Evolutionary conservation across 2,888 invertebrate genomes (phyloP), one percentile per base, ranked within the genome.

Genomic region (Athalia rosae): DNA sequence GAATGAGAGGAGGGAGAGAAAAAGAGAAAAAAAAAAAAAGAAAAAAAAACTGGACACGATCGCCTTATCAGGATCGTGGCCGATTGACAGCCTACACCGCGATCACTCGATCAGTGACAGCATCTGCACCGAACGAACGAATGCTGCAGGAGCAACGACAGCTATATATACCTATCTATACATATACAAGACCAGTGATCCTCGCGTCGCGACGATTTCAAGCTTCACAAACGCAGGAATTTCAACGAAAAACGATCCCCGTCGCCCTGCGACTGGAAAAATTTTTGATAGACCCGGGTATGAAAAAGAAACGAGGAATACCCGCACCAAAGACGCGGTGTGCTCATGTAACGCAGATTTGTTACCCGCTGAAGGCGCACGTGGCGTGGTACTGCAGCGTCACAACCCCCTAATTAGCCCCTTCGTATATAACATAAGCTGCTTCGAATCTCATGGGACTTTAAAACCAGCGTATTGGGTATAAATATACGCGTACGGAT

Each of bases 321-420:
- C 2, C 28, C 28, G 28, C 28, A 0, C 28, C 28, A 53, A 28
- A 7, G 66, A 66, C 28, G 47, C 4, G 48, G 15, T 66, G 48
- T 15, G 11, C 15, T 48, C 3, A 50, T 15, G 28, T n/a, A 28
- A 28, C 15, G 13, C 7, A 9, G 47, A 13, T 67, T 47, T 13
- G n/a, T 71, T 11, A 56, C 50, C 43, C 71, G 45, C 28, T 41
- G 58, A 47, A 48, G 78, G 78, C 79, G 80, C 83, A 81, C 81
- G 86, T 28, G 28, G 28, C 28, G 28, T 28, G 28, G 28, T 28
- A n/a, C n/a, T n/a, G 28, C 28, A 28, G 28, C 0, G 28, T 28
- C 87, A 84, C 85, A 86, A 88, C 85, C 84, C 85, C 84, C 85
- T 84, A 88, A 88, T 89, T 88, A 89, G 47, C 85, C 84, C 82